Evolutionary conservation across 2,797 vertebrate species (phyloP).

Genomic region (Sebastes matsubarae): DNA sequence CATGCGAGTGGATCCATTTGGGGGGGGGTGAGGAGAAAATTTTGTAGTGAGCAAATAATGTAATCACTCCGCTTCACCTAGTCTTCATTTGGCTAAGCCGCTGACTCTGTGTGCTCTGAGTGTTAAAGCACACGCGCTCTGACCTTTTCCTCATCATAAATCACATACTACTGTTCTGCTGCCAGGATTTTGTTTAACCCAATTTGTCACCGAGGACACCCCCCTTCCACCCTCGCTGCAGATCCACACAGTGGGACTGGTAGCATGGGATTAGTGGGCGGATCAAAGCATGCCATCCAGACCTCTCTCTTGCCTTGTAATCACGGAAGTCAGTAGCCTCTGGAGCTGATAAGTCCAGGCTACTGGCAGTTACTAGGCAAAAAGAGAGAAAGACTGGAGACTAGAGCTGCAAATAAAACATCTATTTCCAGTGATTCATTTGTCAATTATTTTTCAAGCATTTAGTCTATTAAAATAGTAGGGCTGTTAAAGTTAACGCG

Average conservation of each 20-base stretch:
- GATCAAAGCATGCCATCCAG: constrained; percentile 75
- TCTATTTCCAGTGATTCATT: neutral
- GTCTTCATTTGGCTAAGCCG: constrained; percentile 45
- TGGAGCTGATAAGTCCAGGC: constrained; percentile 52
- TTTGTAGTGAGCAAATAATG: constrained; percentile 40
- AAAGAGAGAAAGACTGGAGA: neutral
- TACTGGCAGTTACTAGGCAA: constrained; percentile 33
- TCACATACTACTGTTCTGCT: constrained; percentile 76
- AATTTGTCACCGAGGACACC: constrained; percentile 81
- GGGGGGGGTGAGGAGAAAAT: constrained; percentile 2
- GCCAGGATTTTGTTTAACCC: constrained; percentile 81
- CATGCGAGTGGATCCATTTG: neutral
- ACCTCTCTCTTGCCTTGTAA: constrained; percentile 60
- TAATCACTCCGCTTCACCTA: constrained; percentile 44
- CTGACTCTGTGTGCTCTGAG: constrained; percentile 24
- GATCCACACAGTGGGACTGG: constrained; percentile 46
- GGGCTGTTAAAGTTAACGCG: too few species aligned
- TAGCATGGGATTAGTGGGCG: constrained; percentile 71
- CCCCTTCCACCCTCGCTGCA: constrained; percentile 49
- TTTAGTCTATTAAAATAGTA: neutral
- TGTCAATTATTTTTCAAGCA: neutral
- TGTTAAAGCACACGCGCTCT: constrained; percentile 51
- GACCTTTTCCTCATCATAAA: constrained; percentile 83
- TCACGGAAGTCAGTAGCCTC: constrained; percentile 58
- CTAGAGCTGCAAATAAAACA: neutral